phyloP scores from a whole-genome alignment of 2,888 invertebrate species.

The Amphipoea lucens region DNA sequence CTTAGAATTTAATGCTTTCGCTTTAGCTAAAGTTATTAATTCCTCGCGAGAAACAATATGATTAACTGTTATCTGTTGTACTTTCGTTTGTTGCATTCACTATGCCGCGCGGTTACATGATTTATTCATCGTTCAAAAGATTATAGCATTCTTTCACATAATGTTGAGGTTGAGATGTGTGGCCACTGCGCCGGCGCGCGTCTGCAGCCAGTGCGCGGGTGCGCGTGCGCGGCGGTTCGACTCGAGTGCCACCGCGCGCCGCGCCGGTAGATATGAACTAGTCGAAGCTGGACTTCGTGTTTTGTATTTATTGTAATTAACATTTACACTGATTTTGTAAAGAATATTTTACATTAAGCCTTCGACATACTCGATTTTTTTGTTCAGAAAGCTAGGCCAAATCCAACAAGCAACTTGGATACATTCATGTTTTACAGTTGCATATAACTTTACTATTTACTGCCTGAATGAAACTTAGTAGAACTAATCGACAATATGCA shows the following conservation, averaged over 20 bases:
- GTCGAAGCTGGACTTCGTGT: constrained; percentile 77
- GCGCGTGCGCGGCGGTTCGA: neutral
- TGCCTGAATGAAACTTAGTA: constrained; percentile 37
- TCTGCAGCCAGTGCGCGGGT: neutral
- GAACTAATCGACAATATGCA: constrained; percentile 58
- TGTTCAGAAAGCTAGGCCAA: constrained; percentile 41
- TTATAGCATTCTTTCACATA: constrained; percentile 73
- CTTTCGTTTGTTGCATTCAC: constrained; percentile 77
- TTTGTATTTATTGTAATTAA: constrained; percentile 70
- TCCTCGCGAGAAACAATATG: constrained; percentile 53
- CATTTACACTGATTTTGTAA: constrained; percentile 48
- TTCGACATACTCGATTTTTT: constrained; percentile 48
- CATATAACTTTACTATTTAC: constrained; percentile 24
- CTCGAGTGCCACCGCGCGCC: constrained; percentile 13
- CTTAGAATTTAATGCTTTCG: constrained; percentile 57
- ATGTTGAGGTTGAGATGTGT: constrained; percentile 53
- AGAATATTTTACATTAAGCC: constrained; percentile 44
- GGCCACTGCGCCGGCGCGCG: constrained; percentile 2
- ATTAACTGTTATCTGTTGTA: constrained; percentile 65
- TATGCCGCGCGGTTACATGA: constrained; percentile 70
- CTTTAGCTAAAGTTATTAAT: constrained; percentile 54
- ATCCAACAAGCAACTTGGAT: constrained; percentile 13
- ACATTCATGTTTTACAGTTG: constrained; percentile 28
- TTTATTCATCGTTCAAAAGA: constrained; percentile 72
- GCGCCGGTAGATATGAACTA: constrained; percentile 50